These are phyloP conservation scores for Sciurus vulgaris DNA, from an alignment of 2,797 vertebrate species.

Conservation along the genomic window DNA sequence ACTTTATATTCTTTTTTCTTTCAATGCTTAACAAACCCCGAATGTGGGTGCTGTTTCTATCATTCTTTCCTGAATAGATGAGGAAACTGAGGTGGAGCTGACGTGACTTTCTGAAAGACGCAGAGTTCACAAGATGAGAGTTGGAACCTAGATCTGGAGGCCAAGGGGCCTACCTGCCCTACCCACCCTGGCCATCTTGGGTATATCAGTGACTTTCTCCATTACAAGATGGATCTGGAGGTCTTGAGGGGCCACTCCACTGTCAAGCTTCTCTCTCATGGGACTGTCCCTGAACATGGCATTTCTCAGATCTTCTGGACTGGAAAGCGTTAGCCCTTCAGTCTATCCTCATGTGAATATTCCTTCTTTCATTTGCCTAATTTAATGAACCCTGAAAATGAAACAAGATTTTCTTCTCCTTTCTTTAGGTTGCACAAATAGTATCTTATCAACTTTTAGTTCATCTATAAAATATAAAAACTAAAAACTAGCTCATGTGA, in stretches of 20 bases:
- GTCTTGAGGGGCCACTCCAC: not conserved
- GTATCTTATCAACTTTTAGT: not conserved
- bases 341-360: not conserved
- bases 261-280: not conserved
- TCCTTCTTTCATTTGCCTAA: not conserved
- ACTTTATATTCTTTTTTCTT: not conserved
- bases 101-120: not conserved
- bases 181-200: too few species aligned
- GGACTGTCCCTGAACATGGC: not conserved
- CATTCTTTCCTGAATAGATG: not conserved
- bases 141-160: not conserved
- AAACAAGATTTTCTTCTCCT: not conserved
- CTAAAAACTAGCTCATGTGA: not conserved
- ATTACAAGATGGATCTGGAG: fast-evolving
- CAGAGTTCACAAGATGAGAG: not conserved
- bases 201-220: fast-evolving
- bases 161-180: not conserved
- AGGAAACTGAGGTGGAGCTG: not conserved
- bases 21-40: not conserved
- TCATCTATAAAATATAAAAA: not conserved
- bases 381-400: slow-evolving; percentile 12
- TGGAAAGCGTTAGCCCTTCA: not conserved
- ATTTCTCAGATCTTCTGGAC: not conserved
- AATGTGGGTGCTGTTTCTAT: not conserved
- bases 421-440: not conserved